These are phyloP conservation scores for Notiomystis cincta DNA, from an alignment of 2,113 vertebrate species.

Conservation along the genomic window DNA sequence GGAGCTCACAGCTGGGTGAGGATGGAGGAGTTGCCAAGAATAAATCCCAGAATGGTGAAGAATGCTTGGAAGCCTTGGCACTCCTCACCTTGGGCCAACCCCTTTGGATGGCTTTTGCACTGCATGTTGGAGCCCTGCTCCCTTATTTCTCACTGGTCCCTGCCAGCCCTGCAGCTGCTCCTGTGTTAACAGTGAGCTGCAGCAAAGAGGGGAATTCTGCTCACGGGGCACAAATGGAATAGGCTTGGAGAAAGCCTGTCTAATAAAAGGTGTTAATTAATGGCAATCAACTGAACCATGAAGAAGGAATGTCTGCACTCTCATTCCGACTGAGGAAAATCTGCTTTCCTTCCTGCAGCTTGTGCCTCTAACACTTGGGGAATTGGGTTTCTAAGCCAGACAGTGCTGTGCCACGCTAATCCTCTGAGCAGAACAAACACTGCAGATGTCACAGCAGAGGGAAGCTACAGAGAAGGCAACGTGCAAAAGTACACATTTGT, in stretches of 20 bases:
- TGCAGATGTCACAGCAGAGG: neutral
- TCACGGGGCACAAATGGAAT: neutral
- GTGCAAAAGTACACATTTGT: neutral
- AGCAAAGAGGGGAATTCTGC: neutral
- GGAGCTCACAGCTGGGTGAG: neutral
- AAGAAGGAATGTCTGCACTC: neutral
- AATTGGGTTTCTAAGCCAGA: neutral
- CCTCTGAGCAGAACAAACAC: neutral
- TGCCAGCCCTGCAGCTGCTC: neutral
- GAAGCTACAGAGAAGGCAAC: neutral
- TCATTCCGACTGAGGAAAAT: neutral
- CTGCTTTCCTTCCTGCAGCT: neutral
- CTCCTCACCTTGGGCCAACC: neutral
- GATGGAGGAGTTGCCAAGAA: neutral
- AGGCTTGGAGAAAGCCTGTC: neutral
- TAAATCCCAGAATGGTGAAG: neutral
- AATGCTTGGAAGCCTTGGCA: neutral
- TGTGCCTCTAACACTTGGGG: neutral
- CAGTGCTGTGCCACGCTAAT: neutral
- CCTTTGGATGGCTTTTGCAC: neutral
- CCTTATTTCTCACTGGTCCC: neutral
- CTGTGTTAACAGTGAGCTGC: neutral
- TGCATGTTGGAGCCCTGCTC: neutral
- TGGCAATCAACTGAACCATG: neutral
- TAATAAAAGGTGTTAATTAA: slow-evolving; percentile 21